These are phyloP conservation scores for Trichonephila clavipes DNA, from an alignment of 1,140 invertebrate species.

Conservation along the genomic window DNA sequence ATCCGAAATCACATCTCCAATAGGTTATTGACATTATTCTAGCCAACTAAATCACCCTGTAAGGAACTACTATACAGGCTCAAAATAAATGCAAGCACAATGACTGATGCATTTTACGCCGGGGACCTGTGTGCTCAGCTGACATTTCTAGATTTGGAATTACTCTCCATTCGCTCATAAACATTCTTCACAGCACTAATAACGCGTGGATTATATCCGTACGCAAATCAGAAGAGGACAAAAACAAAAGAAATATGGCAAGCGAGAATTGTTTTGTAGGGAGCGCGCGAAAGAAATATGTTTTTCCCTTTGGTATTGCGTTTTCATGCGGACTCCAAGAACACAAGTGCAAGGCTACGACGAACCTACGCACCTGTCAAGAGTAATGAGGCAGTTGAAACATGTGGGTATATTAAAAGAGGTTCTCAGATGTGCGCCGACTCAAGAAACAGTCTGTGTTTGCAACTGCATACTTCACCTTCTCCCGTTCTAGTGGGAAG, in stretches of 20 bases:
- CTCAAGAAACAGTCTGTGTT: neutral
- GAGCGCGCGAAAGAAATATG: neutral
- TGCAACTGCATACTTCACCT: neutral
- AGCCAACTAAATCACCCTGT: too few relatives aligned
- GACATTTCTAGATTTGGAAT: too few relatives aligned
- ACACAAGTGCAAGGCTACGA: neutral
- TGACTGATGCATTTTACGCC: too few relatives aligned
- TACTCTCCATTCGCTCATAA: too few relatives aligned
- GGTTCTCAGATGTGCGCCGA: neutral
- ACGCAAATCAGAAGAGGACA: neutral
- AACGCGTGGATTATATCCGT: neutral
- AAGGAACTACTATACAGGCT: too few relatives aligned
- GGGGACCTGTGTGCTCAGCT: too few relatives aligned
- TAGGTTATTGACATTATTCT: too few relatives aligned
- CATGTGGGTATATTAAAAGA: slow-evolving; percentile 34
- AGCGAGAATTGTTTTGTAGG: neutral
- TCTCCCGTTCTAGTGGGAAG: neutral
- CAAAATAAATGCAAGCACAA: too few relatives aligned
- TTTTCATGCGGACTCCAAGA: neutral
- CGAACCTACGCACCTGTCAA: slow-evolving; percentile 10
- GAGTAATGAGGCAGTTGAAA: neutral
- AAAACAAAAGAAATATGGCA: neutral
- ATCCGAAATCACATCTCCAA: too few relatives aligned
- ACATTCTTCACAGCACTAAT: neutral
- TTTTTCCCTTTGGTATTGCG: neutral